phyloP scores from a whole-genome alignment of 2,113 vertebrate species.

The Ifrita kowaldi region DNA sequence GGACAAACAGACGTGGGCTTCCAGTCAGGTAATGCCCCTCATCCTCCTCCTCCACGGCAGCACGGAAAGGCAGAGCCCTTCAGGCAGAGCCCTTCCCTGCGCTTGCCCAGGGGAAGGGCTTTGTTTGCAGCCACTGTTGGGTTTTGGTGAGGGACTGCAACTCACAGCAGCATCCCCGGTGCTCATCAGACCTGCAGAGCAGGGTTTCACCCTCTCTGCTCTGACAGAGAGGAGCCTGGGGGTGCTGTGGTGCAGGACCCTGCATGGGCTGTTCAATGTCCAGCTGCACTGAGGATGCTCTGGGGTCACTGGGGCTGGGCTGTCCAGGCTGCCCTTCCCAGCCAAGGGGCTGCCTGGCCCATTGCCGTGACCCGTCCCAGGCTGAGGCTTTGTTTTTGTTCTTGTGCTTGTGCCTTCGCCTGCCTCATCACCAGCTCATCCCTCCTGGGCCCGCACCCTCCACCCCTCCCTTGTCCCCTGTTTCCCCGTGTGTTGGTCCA shows the following conservation, averaged over 20 bases:
- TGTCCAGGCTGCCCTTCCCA: background rate
- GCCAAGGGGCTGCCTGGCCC: background rate
- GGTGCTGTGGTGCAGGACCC: background rate
- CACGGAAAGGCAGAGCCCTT: background rate
- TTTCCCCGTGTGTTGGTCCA: background rate
- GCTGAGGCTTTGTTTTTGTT: background rate
- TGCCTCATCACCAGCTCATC: background rate
- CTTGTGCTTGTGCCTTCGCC: background rate
- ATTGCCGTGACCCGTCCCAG: background rate
- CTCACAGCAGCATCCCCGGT: accelerated
- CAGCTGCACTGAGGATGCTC: background rate
- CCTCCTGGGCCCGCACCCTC: background rate
- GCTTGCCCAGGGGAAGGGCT: accelerated
- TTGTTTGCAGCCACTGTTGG: background rate
- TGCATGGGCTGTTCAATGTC: accelerated
- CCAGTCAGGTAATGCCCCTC: conserved; percentile 76
- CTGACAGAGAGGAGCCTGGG: background rate
- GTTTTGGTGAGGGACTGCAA: background rate
- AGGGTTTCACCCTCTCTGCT: background rate
- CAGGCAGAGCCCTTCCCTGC: background rate
- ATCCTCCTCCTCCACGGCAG: background rate
- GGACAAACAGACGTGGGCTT: conserved; percentile 78
- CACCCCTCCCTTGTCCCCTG: background rate
- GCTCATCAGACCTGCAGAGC: accelerated
- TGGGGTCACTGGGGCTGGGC: accelerated